Evolutionary conservation across 2,797 vertebrate genomes (phyloP), one percentile per base, ranked within the genome.

Genomic region (Octomys mimax): DNA sequence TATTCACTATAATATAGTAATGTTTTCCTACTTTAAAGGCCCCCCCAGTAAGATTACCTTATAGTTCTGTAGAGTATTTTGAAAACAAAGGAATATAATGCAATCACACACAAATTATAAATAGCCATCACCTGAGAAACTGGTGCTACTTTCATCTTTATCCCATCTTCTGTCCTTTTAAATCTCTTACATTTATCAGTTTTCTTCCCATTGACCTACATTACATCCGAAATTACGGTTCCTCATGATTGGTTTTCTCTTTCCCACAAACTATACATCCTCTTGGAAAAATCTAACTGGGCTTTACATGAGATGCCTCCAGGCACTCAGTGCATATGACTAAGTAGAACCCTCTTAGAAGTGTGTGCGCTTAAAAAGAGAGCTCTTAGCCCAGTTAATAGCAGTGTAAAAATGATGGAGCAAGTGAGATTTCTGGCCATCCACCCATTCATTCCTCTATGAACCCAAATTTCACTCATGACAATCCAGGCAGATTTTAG

Each of bases 251-350:
- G 59, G 2, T 71, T 52, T 84, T 62, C 68, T 52, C 22, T 87
- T 26, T 95, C 22, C 54, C 42, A 86, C 16, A 42, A 86, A 77
- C 49, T 64, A 33, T 22, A 59, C 16, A 78, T 57, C 70, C 36
- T 26, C 42, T 82, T 42, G 85, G 78, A 91, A 95, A 90, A 92
- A 33, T 78, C 87, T 87, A 87, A 68, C 5, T 24, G 89, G 39
- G 14, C 77, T 85, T 73, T 71, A 87, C 22, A 82, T 92, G 52
- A 87, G 42, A 61, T 89, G 54, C 81, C 61, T 94, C 26, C 19
- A 81, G 61, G 64, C 26, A 87, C 39, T 61, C 73, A 88, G n/a
- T 39, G 61, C 18, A 36, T n/a, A 71, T 19, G 52, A 64, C 24
- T 89, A n/a, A 92, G 33, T 28, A 75, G 77, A 87, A 14, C 14